These are phyloP conservation scores for Neomonachus schauinslandi DNA, from an alignment of 2,113 vertebrate species.

Conservation along the genomic window DNA sequence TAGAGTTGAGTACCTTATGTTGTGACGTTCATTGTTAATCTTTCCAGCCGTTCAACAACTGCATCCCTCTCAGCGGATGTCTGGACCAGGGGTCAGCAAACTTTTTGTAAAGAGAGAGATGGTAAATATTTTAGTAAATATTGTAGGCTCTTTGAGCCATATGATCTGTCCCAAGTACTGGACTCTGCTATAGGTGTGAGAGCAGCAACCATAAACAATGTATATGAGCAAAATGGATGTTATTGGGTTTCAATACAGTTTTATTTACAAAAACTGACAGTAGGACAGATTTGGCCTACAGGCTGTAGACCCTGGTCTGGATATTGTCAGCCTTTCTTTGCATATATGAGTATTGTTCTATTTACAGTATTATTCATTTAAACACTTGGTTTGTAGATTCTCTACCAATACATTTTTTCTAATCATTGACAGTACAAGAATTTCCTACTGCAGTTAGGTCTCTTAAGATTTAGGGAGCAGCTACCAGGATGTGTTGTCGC, in stretches of 20 bases:
- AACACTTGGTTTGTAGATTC: slow-evolving; percentile 43
- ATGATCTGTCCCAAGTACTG: not conserved
- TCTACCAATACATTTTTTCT: slow-evolving; percentile 31
- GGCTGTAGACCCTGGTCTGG: not conserved
- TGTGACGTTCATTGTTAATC: not conserved
- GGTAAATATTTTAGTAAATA: not conserved
- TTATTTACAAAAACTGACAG: not conserved
- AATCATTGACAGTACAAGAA: slow-evolving; percentile 51
- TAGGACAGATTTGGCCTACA: not conserved
- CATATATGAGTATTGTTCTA: slow-evolving; percentile 66
- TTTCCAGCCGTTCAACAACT: not conserved
- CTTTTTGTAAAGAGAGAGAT: not conserved
- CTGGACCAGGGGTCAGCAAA: not conserved
- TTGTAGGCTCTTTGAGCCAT: not conserved
- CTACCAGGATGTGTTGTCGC: slow-evolving; percentile 9
- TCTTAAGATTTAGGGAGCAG: slow-evolving; percentile 40
- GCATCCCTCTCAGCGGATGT: not conserved
- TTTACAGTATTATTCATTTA: slow-evolving; percentile 72
- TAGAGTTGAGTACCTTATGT: not conserved
- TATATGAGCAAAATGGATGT: not conserved
- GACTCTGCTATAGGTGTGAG: not conserved
- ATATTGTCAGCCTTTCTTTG: slow-evolving; percentile 14
- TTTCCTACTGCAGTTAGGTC: not conserved
- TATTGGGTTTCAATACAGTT: not conserved
- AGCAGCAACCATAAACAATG: not conserved